A percentile compares a stretch with the other conserved stretches of the same genome.
Evolutionary conservation across 2,888 invertebrate species (phyloP).

Genomic region (Lasioglossum figueresi): DNA sequence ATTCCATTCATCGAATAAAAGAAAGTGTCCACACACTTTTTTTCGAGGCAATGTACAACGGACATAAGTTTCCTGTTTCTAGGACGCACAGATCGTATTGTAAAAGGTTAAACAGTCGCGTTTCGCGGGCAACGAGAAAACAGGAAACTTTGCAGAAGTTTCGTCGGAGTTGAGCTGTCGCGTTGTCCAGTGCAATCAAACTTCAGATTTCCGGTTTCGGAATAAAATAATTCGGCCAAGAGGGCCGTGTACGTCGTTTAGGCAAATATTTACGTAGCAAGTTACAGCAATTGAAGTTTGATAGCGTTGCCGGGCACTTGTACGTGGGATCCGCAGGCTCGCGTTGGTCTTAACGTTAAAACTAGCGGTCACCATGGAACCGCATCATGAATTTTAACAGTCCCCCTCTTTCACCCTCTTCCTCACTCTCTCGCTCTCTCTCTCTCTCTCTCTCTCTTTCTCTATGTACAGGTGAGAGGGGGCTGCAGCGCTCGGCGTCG

Average conservation of each 20-base stretch:
- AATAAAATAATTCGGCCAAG: not conserved
- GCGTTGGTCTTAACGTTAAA: slow-evolving; percentile 40
- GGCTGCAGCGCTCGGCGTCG: not conserved
- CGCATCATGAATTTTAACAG: slow-evolving; percentile 56
- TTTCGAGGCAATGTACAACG: not conserved
- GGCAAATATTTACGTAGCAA: slow-evolving; percentile 4
- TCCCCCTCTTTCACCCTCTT: not conserved
- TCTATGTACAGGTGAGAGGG: not conserved
- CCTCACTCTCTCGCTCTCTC: not conserved
- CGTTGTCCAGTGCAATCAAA: not conserved
- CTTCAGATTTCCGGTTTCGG: not conserved
- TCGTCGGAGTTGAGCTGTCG: not conserved
- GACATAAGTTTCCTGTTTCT: not conserved
- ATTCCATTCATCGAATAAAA: not conserved
- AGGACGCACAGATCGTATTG: not conserved
- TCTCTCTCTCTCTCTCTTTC: not conserved
- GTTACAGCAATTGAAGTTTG: slow-evolving; percentile 23
- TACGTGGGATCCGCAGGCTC: slow-evolving; percentile 20
- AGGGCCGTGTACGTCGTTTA: slow-evolving; percentile 2
- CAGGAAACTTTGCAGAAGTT: not conserved
- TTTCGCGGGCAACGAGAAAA: not conserved
- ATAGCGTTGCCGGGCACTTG: not conserved
- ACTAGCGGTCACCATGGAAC: slow-evolving; percentile 45
- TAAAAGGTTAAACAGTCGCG: not conserved
- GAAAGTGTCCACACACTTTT: not conserved